These are phyloP conservation scores for Ciona savignyi DNA, from an alignment of 23 tunicate genomes.

Conservation along the genomic window DNA sequence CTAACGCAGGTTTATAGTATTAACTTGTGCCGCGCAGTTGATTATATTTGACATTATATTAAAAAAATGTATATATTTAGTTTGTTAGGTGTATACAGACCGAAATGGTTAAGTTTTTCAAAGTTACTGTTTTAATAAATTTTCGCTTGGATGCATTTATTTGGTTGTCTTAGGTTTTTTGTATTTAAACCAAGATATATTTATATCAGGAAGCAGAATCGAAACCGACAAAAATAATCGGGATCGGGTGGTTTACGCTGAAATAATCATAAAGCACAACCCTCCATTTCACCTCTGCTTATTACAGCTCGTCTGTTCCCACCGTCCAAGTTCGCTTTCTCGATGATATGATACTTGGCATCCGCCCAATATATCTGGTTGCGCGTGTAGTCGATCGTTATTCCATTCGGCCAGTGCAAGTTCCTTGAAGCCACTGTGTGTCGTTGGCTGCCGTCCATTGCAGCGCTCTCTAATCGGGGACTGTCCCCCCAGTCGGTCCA, in stretches of 20 bases:
- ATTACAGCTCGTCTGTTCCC: slow-evolving; percentile 39
- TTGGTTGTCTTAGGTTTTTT: not conserved
- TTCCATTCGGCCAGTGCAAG: slow-evolving; percentile 86
- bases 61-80: too few species aligned
- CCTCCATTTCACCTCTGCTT: slow-evolving; percentile 69
- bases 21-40: too few species aligned
- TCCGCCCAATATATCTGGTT: slow-evolving; percentile 74
- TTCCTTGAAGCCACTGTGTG: slow-evolving; percentile 33
- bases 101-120: too few species aligned
- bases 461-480: slow-evolving; percentile 67
- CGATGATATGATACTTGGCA: slow-evolving; percentile 82
- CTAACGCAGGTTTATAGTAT: too few species aligned
- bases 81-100: too few species aligned
- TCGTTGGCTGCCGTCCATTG: slow-evolving; percentile 64
- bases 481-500: slow-evolving; percentile 89
- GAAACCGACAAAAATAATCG: too few species aligned
- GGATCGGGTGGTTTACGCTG: too few species aligned
- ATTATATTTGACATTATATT: too few species aligned
- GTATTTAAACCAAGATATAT: too few species aligned
- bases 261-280: too few species aligned
- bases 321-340: slow-evolving; percentile 59
- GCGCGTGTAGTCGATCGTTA: slow-evolving; percentile 57
- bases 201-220: not conserved
- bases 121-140: too few species aligned
- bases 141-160: too few species aligned